Base-by-base conservation (phyloP, 2,888 invertebrate species). In the Patella depressa region DNA sequence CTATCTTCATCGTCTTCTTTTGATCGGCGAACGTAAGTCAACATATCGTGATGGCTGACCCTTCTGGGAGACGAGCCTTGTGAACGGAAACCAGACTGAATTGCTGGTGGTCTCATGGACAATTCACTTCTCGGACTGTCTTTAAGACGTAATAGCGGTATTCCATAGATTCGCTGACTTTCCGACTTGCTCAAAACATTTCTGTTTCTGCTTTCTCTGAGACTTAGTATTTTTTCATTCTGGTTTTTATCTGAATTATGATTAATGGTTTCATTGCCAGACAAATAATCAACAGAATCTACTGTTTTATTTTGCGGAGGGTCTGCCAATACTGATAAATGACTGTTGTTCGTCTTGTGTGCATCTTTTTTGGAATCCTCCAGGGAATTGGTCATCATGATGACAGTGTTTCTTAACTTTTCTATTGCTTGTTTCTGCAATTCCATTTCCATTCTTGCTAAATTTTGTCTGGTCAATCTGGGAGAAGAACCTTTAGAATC, bases 1-100 rank as follows among this genome's bases (percentile, higher is more conserved):
- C 79, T 34, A 19, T 54, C 73, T 12, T 29, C 71, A 55, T 81
- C 81, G 5, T 79, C 73, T 29, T 79, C 76, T 17, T 79, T 72
- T 55, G 79, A 79, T 17, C 72, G 73, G 15, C 71, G 59, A 15
- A 77, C 70, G 15, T 71, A 34, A 19, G 71, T 19, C 34, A 71
- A 45, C 19, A 55, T 53, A 29, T 74, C 73, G 17, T 74, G 29
- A 34, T 65, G 65, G 11, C 59, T 59, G 9, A 57, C 45, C 29
- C 19, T 34, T 12, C 45, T 24, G 2, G 74, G 71, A 69, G 77
- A 70, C 55, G 65, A 65, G 24, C 24, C 24, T 65, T 65, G 19
- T 24, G 65, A 65, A 65, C 24, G 24, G 24, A 65, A 65, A 65
- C 65, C 65, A 65, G 19, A 12, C 19, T 65, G 65, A 12, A 65